phyloP scores from a whole-genome alignment of 2,797 vertebrate species.

The Chaetophractus vellerosus region DNA sequence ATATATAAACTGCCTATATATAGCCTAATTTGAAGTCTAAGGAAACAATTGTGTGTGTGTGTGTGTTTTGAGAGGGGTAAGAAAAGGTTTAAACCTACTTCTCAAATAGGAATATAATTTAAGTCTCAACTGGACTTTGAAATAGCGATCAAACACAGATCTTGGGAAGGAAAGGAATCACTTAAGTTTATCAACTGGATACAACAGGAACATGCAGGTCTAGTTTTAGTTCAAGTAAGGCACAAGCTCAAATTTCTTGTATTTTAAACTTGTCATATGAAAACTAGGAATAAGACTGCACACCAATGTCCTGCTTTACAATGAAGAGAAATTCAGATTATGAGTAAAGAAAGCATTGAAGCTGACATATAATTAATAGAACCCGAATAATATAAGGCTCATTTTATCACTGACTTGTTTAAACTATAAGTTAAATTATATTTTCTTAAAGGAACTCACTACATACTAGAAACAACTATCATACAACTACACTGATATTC shows the following conservation, averaged over 20 bases:
- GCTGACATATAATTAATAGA: not conserved
- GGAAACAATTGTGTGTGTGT: not conserved
- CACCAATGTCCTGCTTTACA: not conserved
- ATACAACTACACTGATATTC: not conserved
- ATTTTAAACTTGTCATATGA: conserved; percentile 30
- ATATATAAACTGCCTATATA: not conserved
- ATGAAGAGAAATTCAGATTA: conserved; percentile 30
- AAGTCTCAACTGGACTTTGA: conserved; percentile 35
- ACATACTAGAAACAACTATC: conserved; percentile 15
- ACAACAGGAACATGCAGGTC: not conserved
- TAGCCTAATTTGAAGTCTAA: conserved; percentile 13
- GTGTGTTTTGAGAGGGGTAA: not conserved
- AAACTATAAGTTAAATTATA: not conserved
- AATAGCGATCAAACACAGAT: conserved; percentile 48
- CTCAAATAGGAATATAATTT: conserved; percentile 35
- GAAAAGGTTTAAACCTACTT: not conserved
- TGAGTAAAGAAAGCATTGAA: not conserved
- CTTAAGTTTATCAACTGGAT: not conserved
- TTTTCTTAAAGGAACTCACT: conserved; percentile 43
- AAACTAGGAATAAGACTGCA: conserved; percentile 1
- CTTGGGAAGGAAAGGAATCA: not conserved
- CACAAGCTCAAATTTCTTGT: conserved; percentile 22
- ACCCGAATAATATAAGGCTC: not conserved
- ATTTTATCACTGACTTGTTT: conserved; percentile 25
- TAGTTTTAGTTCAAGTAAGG: conserved; percentile 58